These are phyloP conservation scores for Micropoecilia bifurca DNA, from an alignment of 2,797 vertebrate genomes.

Conservation along the genomic window DNA sequence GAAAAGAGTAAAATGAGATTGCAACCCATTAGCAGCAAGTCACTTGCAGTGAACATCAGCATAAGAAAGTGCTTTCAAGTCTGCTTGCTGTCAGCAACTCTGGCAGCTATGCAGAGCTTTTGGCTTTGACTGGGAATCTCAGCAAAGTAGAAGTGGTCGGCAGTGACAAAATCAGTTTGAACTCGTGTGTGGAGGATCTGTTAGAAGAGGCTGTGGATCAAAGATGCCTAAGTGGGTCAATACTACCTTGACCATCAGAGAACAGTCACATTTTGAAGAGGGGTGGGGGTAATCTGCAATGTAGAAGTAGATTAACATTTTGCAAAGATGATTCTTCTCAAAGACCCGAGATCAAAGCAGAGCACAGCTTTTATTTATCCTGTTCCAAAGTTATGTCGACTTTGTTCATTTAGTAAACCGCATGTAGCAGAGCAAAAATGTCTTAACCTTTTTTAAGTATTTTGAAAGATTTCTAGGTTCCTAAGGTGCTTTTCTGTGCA, in stretches of 20 bases:
- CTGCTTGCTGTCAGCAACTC: conserved; percentile 77
- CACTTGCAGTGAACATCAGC: conserved; percentile 75
- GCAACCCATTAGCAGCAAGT: conserved; percentile 77
- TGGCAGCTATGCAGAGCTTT: conserved; percentile 74
- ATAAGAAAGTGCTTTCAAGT: conserved; percentile 80
- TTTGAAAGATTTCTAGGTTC: conserved; percentile 40
- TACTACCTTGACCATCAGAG: conserved; percentile 84
- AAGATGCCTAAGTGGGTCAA: conserved; percentile 82
- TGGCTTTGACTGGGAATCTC: conserved; percentile 68
- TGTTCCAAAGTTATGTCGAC: conserved; percentile 56
- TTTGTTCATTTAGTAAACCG: conserved; percentile 71
- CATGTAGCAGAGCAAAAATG: conserved; percentile 35
- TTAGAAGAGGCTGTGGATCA: conserved; percentile 79
- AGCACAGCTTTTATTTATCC: conserved; percentile 64
- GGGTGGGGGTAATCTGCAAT: conserved; percentile 75
- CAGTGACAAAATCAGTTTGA: conserved; percentile 79
- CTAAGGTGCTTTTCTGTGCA: conserved; percentile 28
- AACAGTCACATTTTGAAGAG: conserved; percentile 75
- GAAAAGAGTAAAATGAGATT: conserved; percentile 48
- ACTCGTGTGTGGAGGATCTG: conserved; percentile 71
- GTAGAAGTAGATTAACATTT: conserved; percentile 81
- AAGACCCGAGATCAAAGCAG: conserved; percentile 81
- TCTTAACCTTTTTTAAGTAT: conserved; percentile 58
- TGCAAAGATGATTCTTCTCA: conserved; percentile 71
- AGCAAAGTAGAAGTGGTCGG: conserved; percentile 66